phyloP scores from a whole-genome alignment of 1,140 invertebrate species.

The Steinernema feltiae region DNA sequence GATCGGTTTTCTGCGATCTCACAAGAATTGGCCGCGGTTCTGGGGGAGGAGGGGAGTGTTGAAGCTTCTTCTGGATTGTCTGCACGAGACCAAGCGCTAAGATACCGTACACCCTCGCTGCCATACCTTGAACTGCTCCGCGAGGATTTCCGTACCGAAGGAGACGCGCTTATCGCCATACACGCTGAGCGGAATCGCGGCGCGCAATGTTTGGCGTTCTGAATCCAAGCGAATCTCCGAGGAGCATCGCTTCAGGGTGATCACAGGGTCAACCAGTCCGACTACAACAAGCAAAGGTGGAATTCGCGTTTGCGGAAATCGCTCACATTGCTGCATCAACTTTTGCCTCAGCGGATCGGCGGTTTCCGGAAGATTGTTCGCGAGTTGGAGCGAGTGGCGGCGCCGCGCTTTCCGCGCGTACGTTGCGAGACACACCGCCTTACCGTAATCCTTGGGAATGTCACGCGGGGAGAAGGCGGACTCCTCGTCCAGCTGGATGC shows the following conservation, averaged over 20 bases:
- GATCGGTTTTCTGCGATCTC: neutral
- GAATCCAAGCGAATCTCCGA: neutral
- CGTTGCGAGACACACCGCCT: neutral
- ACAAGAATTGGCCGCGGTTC: slow-evolving; percentile 9
- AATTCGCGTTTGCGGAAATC: too few relatives aligned
- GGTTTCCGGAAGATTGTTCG: neutral
- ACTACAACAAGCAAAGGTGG: neutral
- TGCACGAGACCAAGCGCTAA: neutral
- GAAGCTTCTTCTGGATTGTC: neutral
- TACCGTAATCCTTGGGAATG: slow-evolving; percentile 8
- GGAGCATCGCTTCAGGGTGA: neutral
- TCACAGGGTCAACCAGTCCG: neutral
- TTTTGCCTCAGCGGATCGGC: neutral
- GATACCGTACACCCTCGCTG: neutral
- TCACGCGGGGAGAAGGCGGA: neutral
- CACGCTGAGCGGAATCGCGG: neutral
- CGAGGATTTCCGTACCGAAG: slow-evolving; percentile 2
- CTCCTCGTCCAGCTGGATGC: neutral
- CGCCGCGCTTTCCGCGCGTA: neutral
- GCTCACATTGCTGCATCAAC: neutral
- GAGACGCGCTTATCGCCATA: neutral
- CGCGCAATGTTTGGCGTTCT: neutral
- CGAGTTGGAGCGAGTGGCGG: slow-evolving; percentile 1
- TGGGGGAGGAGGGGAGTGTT: neutral
- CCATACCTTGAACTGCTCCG: neutral